These are phyloP conservation scores for Archaeoteleia sp. DNA, from an alignment of 2,888 invertebrate species.

Conservation along the genomic window DNA sequence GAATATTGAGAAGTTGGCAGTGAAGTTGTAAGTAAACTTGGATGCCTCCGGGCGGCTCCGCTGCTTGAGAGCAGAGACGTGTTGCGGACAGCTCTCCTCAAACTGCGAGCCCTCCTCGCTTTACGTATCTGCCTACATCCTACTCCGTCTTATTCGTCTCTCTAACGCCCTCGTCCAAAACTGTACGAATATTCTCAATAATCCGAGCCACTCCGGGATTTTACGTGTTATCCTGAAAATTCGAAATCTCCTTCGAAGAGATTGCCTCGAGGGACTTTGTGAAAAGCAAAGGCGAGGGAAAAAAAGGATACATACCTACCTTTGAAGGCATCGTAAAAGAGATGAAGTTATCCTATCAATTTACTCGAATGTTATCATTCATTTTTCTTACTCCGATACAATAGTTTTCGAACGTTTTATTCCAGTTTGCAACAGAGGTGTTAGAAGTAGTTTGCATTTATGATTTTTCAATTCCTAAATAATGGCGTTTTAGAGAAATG, in stretches of 20 bases:
- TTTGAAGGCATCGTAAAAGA: slow-evolving; percentile 29
- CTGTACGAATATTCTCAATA: slow-evolving; percentile 68
- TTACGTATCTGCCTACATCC: slow-evolving; percentile 61
- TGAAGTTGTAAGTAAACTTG: slow-evolving; percentile 75
- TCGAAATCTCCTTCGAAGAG: slow-evolving; percentile 45
- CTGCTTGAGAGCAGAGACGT: slow-evolving; percentile 75
- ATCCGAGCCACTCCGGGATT: slow-evolving; percentile 55
- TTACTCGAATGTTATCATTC: slow-evolving; percentile 25
- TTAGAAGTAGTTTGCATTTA: too few relatives aligned
- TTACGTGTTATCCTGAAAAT: slow-evolving; percentile 50
- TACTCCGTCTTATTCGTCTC: slow-evolving; percentile 46
- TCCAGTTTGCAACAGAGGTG: not conserved
- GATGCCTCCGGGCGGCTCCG: slow-evolving; percentile 71
- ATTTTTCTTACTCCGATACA: slow-evolving; percentile 22
- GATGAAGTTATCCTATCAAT: slow-evolving; percentile 44
- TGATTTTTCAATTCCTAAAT: too few relatives aligned
- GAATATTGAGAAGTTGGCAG: slow-evolving; percentile 75
- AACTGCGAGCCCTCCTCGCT: slow-evolving; percentile 57
- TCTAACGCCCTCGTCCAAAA: slow-evolving; percentile 59
- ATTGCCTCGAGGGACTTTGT: slow-evolving; percentile 41
- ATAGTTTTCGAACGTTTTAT: slow-evolving; percentile 11
- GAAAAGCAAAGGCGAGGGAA: slow-evolving; percentile 37
- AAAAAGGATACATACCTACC: slow-evolving; percentile 29
- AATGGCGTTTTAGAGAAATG: too few relatives aligned
- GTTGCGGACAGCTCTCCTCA: slow-evolving; percentile 72